Evolutionary conservation across 1,140 invertebrate genomes (phyloP).

Genomic region (Heliconius eleuchia): DNA sequence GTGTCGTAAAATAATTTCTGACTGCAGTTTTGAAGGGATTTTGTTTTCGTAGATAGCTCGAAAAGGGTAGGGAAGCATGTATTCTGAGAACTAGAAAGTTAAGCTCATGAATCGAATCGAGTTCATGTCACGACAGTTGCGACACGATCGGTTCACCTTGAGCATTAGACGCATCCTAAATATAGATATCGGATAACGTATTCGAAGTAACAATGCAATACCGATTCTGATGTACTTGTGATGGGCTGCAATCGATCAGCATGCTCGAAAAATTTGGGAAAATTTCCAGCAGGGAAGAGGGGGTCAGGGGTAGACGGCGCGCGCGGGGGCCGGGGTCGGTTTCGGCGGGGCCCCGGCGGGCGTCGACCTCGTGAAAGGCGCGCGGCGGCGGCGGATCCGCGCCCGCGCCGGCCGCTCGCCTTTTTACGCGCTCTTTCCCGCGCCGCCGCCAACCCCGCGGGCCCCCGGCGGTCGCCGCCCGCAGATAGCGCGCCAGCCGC

Average conservation of each 20-base stretch:
- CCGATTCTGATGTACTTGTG: constrained; percentile 23
- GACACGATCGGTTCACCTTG: constrained; percentile 25
- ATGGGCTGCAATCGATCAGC: constrained; percentile 20
- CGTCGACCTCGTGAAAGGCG: constrained; percentile 76
- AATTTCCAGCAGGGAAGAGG: constrained; percentile 41
- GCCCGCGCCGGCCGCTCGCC: constrained; percentile 67
- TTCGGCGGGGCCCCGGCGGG: constrained; percentile 69
- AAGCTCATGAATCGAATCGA: constrained; percentile 1
- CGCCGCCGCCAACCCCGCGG: constrained; percentile 72
- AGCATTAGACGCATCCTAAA: constrained; percentile 52
- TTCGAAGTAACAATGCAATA: constrained; percentile 46
- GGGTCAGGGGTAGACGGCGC: constrained; percentile 50
- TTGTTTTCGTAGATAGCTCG: constrained; percentile 51
- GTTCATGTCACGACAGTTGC: constrained; percentile 33
- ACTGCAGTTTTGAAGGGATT: constrained; percentile 31
- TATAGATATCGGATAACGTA: constrained; percentile 53
- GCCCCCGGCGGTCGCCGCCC: constrained; percentile 77
- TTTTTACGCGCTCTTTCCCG: constrained; percentile 78
- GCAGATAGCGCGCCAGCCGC: constrained; percentile 73
- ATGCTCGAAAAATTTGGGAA: constrained; percentile 48
- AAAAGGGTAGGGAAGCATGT: background rate
- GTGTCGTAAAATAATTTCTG: constrained; percentile 63
- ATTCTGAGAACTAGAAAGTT: background rate
- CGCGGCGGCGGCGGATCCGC: constrained; percentile 67
- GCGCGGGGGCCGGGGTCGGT: constrained; percentile 57